Conservation (phyloP, 2,797 vertebrate genomes). For the Bovichtus diacanthus region DNA sequence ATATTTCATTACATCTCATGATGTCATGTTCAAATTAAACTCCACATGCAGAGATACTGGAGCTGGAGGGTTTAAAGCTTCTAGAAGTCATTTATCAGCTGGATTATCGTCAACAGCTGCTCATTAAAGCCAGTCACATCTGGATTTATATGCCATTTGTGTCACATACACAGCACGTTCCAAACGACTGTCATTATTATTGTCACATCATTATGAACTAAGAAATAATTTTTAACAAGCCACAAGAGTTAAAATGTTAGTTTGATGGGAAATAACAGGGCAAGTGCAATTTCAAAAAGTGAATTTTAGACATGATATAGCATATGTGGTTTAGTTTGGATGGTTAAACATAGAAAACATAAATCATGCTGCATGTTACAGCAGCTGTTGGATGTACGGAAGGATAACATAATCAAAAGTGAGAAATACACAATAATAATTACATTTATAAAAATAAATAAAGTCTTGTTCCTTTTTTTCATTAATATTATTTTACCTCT, state of each 20-base stretch:
- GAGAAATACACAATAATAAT: neutral
- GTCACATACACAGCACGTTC: constrained; percentile 70
- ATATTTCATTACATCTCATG: constrained; percentile 72
- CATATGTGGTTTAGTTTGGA: constrained; percentile 11
- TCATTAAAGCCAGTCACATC: constrained; percentile 78
- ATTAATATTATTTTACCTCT: neutral
- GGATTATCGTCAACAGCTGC: constrained; percentile 80
- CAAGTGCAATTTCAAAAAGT: constrained; percentile 9
- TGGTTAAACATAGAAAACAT: constrained; percentile 6
- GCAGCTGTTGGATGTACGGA: neutral
- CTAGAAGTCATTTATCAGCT: constrained; percentile 77
- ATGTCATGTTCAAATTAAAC: constrained; percentile 74
- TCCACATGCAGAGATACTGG: constrained; percentile 55
- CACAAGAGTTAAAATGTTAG: constrained; percentile 20
- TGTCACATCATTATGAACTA: constrained; percentile 39
- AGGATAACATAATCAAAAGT: neutral
- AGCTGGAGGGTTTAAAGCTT: constrained; percentile 67
- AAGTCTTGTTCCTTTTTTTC: too few relatives aligned
- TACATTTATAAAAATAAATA: too few relatives aligned
- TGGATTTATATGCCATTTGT: constrained; percentile 78
- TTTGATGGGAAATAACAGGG: constrained; percentile 33
- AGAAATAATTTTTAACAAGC: constrained; percentile 40
- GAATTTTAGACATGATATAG: constrained; percentile 12
- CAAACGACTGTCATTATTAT: constrained; percentile 50
- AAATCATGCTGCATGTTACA: constrained; percentile 9